phyloP scores from a whole-genome alignment of 2,797 vertebrate genomes.

The Anguilla anguilla region DNA sequence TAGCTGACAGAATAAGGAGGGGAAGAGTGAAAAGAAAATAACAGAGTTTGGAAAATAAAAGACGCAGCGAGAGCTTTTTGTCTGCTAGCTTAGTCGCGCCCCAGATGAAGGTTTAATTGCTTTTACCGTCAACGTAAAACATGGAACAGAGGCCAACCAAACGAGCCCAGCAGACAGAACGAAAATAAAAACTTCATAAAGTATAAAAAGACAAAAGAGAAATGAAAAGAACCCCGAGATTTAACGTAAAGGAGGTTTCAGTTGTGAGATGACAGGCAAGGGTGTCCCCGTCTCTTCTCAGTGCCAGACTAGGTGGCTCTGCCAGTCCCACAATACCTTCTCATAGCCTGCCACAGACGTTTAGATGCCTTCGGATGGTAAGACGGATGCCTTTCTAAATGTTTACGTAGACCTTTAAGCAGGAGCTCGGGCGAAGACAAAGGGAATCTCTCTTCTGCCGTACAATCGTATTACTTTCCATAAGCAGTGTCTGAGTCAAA shows the following conservation, averaged over 20 bases:
- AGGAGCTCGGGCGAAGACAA: background rate
- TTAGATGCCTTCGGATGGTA: background rate
- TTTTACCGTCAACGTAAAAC: constrained; percentile 40
- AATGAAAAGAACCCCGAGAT: background rate
- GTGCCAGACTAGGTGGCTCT: background rate
- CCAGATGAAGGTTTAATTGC: constrained; percentile 54
- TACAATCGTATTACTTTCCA: background rate
- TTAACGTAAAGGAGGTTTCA: background rate
- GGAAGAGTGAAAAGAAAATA: constrained; percentile 36
- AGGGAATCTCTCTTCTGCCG: background rate
- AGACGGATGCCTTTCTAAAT: background rate
- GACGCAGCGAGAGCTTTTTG: constrained; percentile 46
- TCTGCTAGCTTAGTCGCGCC: constrained; percentile 48
- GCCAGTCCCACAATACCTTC: background rate
- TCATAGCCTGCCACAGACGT: background rate
- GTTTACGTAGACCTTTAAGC: background rate
- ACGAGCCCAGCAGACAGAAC: constrained; percentile 24
- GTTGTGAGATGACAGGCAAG: constrained; percentile 14
- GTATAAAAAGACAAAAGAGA: constrained; percentile 28
- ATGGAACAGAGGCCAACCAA: constrained; percentile 26
- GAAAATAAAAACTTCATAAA: constrained; percentile 26
- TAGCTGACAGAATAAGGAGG: constrained; percentile 53
- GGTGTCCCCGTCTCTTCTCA: background rate
- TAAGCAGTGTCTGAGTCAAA: background rate
- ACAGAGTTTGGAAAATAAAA: constrained; percentile 10